Conservation (phyloP, 2,888 invertebrate genomes). For the Labia minor region DNA sequence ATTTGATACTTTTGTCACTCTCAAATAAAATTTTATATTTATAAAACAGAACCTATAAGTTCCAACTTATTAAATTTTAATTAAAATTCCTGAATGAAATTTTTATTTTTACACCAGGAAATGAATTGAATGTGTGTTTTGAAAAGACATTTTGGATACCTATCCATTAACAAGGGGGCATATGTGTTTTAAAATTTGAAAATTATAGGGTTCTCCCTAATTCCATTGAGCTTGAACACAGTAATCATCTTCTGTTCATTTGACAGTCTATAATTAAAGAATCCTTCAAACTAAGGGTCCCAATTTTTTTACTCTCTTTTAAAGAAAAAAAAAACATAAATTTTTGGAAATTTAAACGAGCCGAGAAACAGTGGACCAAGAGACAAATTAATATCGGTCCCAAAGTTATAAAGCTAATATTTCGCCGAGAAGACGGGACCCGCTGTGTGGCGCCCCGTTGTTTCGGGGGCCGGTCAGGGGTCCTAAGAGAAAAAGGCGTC, state of each 20-base stretch:
- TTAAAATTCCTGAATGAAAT: background rate
- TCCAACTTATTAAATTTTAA: background rate
- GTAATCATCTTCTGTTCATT: background rate
- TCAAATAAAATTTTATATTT: too few relatives aligned
- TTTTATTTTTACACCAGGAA: background rate
- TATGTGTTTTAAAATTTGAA: constrained; percentile 13
- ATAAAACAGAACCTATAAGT: too few relatives aligned
- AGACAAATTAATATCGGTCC: background rate
- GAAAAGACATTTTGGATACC: background rate
- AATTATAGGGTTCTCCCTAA: background rate
- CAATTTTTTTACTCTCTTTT: background rate
- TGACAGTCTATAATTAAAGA: constrained; percentile 13
- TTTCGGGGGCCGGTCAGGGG: background rate
- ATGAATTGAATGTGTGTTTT: background rate
- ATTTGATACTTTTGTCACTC: background rate
- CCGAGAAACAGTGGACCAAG: background rate
- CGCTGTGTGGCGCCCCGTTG: background rate
- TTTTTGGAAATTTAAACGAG: too few relatives aligned
- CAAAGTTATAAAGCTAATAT: background rate
- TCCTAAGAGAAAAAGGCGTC: background rate
- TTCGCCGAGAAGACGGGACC: background rate
- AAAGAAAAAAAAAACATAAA: background rate
- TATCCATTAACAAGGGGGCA: background rate
- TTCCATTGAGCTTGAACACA: too few relatives aligned
- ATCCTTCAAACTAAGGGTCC: background rate